Evolutionary conservation across 2,888 invertebrate species (phyloP).

Genomic region (Cantharis flavilabris): DNA sequence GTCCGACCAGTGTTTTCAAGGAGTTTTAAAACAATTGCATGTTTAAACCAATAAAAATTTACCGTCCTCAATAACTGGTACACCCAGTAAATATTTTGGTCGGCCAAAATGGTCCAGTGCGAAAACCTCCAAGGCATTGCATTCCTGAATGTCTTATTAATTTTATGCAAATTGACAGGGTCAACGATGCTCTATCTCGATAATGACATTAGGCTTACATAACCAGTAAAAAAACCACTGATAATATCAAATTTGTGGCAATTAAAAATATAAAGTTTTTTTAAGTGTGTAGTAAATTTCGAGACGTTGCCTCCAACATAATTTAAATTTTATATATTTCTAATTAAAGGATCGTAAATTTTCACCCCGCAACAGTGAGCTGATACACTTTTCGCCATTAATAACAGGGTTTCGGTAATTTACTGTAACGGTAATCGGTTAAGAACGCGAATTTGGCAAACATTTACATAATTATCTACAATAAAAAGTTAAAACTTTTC

Average conservation of each 20-base stretch:
- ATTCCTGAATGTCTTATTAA: not conserved
- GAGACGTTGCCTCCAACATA: not conserved
- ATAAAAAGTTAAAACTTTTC: not conserved
- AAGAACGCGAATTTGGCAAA: not conserved
- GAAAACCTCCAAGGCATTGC: not conserved
- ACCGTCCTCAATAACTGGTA: not conserved
- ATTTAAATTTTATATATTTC: not conserved
- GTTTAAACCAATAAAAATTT: too few species aligned
- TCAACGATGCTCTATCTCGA: not conserved
- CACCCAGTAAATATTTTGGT: not conserved
- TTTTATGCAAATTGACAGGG: conserved; percentile 1
- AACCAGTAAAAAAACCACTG: not conserved
- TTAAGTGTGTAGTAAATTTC: not conserved
- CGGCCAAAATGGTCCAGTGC: not conserved
- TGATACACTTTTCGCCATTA: not conserved
- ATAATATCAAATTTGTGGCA: not conserved
- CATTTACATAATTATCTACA: not conserved
- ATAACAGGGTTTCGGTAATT: not conserved
- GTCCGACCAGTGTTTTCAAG: not conserved
- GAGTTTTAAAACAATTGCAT: too few species aligned
- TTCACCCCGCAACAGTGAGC: not conserved
- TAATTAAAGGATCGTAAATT: not conserved
- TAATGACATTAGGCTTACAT: not conserved
- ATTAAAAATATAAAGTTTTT: not conserved
- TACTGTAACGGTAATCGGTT: not conserved